Evolutionary conservation across 2,113 vertebrate species (phyloP), one percentile per base, ranked within the genome.

Genomic region (Megaleporinus macrocephalus): DNA sequence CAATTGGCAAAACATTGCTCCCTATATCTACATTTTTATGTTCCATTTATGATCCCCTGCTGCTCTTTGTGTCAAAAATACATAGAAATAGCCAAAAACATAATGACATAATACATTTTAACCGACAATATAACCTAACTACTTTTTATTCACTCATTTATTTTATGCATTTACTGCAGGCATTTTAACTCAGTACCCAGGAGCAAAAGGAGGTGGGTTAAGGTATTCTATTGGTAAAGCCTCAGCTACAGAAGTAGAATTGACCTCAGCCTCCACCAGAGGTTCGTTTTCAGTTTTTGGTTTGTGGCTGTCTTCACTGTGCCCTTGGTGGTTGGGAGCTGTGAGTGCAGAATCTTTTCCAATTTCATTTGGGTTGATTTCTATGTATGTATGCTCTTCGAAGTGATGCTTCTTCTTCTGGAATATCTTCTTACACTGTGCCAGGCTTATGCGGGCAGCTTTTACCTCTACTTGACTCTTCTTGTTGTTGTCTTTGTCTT

Each of bases 391-490:
- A 22, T 72, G 71, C 29, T 91, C 87, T 61, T 88, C 79, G 0
- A 57, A 65, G 0, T 18, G 14, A 33, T 41, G 78, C 7, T 20
- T 88, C 66, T 80, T 91, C 76, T 86, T 91, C 44, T 89, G 84
- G 15, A 92, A 87, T 80, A 87, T 92, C 79, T 88, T 94, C 80
- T 85, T 93, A 13, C 92, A 71, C 65, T 86, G 88, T 63, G 81
- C 90, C 2, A 93, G 73, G 81, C 86, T 89, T 57, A 76, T 57
- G 73, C 81, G 73, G 0, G 79, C 78, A 0, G 86, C 83, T 86
- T 89, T 92, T 1, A 7, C 57, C 10, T 88, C 87, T 1, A 73
- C 77, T 24, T 36, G 83, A 76, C 47, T 80, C 16, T 73, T 82
- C 44, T 80, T 29, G 30, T 83, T 78, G 12, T 16, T 29, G n/a